Base-by-base conservation (phyloP, 2,888 invertebrate species). In the Dryomyza anilis region DNA sequence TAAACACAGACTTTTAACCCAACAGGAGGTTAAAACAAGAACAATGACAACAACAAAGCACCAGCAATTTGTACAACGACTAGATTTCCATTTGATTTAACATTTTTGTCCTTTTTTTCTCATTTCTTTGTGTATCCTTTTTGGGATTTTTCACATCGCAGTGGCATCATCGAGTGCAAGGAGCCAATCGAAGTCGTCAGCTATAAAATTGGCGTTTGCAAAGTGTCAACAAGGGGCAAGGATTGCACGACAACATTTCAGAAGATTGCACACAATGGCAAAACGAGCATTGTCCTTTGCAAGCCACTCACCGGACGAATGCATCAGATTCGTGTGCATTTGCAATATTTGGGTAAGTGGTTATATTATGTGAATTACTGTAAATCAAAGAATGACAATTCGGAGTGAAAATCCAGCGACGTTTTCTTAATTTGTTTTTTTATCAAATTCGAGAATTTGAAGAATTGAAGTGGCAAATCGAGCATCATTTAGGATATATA, bases 251-350 rank as follows among this genome's bases (percentile, higher is more conserved):
- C 98, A 0, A 89, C 91, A 70, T 99, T 98, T 86, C 91, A 94
- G 82, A 89, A 93, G 77, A 85, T 98, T 60, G 94, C 94, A 30
- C 95, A 87, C 85, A 95, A 97, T 84, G 90, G 91, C 2, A 91
- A 90, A 78, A 93, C 95, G 0, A 98, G 98, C 78, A 93, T 98
- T 29, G 96, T 99, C 8, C 87, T 93, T 36, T 98, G 97, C 85
- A 91, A 91, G 78, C 98, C 98, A 1, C 91, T 93, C 78, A 98
- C 98, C 1, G 99, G 99, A 2, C 87, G 99, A 69, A 99, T 98
- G 91, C 99, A 99, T 83, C 99, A 99, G 85, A 99, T 99, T 74
- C 88, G 99, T 70, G 97, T 99, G 30, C 99, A 99, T 84, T 88
- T 98, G 69, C 99, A 99, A 85, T 99, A 93, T 84, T 87, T 99